Evolutionary conservation across 2,797 vertebrate species (phyloP), one percentile per base, ranked within the genome.

Genomic region (Taenioides sp.): DNA sequence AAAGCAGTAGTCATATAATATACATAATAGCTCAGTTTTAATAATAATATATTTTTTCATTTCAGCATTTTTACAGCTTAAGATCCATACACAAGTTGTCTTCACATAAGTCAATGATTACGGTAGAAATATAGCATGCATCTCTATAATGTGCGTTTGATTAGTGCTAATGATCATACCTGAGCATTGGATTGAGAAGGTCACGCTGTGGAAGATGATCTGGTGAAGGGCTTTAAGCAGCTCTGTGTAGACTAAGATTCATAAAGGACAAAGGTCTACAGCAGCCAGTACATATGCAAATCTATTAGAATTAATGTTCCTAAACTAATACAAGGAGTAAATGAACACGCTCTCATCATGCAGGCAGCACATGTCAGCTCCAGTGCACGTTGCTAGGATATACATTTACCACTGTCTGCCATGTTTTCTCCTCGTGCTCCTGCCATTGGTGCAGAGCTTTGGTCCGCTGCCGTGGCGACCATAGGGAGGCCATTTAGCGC

Each of bases 231-330:
- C 84, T 78, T 73, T 73, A 79, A 27, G 43, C 34, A 81, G 69
- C 68, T 74, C 72, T 78, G 67, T 79, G 71, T 76, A 72, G 66
- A 55, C 61, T 72, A 31, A 77, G 76, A 86, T 87, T 81, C 82
- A 86, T 76, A 76, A 84, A 88, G 77, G 80, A 83, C 81, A 82
- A 78, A 87, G 74, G 70, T 70, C 74, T 69, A 71, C 80, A 75
- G 84, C 74, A 76, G 67, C 62, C 69, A 71, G 72, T 76, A 79
- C 84, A 78, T 37, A 37, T 83, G 80, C 86, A 88, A 89, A 88
- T 91, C 81, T 69, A 80, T 80, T 49, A 34, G 81, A 78, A 87
- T 92, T 90, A 89, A 91, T 89, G 87, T 87, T 80, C 83, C 89
- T 81, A 76, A 78, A 74, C 87, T 87, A 89, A 87, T 85, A 74